Evolutionary conservation across 2,797 vertebrate genomes (phyloP), one percentile per base, ranked within the genome.

Genomic region (Spheniscus humboldti): DNA sequence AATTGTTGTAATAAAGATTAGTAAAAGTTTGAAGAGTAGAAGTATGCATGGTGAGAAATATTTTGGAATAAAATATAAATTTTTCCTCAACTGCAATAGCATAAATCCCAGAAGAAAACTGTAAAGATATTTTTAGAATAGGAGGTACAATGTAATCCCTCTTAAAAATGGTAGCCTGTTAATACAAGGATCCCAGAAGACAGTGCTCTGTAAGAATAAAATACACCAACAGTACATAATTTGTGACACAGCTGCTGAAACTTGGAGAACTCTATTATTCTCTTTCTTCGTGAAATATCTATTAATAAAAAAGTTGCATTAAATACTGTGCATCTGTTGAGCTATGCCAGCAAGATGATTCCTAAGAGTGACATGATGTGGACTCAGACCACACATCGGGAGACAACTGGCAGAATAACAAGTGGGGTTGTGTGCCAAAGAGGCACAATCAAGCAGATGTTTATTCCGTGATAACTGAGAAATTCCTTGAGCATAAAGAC

Each of bases 371-470:
- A 80, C 48, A 57, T 20, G 69, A 50, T 83, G 12, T 18, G 64
- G 23, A 67, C 66, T 94, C 56, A 94, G 75, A 48, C 3, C 37
- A 59, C 33, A 41, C 28, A 91, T 92, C 43, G 81, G 33, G 43
- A 72, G 41, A 81, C 39, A 91, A 74, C 50, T 94, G 68, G 77
- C 33, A 84, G 80, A 95, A 91, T 39, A 87, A 92, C 77, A 90
- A 86, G 52, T 35, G 47, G 31, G 30, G 27, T 13, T 94, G 80
- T 52, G 25, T 91, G 48, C 25, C 79, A 96, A 67, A 45, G 24
- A 77, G 47, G 25, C 66, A 93, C 37, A 88, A 90, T 91, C 14
- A 53, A 91, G 22, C 41, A 94, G 57, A 78, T 84, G 80, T 59
- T 48, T 92, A 56, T 76, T 48, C 35, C 83, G 13, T 64, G 59